Evolutionary conservation across 2,888 invertebrate genomes (phyloP).

Genomic region (Drosophila niveifrons): DNA sequence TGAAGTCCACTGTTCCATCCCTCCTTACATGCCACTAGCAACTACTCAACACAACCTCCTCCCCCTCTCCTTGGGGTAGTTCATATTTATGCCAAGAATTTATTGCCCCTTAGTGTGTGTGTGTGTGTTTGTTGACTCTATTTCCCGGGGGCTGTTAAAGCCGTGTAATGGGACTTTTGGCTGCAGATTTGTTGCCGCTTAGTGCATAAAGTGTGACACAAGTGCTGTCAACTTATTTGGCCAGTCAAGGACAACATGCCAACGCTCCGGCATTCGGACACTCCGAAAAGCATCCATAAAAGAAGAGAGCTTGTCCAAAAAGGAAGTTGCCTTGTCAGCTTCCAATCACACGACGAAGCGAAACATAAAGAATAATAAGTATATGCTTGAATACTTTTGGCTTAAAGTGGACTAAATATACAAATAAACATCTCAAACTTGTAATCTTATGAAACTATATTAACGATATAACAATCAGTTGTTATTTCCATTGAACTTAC

Average conservation of each 20-base stretch:
- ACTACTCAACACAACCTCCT: background rate
- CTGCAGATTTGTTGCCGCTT: constrained; percentile 58
- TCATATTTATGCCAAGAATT: constrained; percentile 66
- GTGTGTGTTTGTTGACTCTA: constrained; percentile 15
- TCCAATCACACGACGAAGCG: background rate
- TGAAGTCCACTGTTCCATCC: constrained; percentile 2
- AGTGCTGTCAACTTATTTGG: constrained; percentile 45
- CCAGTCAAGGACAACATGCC: constrained; percentile 34
- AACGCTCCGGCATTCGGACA: background rate
- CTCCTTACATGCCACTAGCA: background rate
- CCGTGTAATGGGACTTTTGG: constrained; percentile 43
- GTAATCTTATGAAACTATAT: too few relatives aligned
- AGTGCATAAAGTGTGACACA: constrained; percentile 52
- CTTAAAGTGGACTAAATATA: too few relatives aligned
- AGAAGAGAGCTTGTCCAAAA: background rate
- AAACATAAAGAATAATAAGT: background rate
- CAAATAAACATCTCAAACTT: too few relatives aligned
- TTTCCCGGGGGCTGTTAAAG: constrained; percentile 45
- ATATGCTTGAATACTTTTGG: too few relatives aligned
- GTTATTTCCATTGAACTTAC: too few relatives aligned
- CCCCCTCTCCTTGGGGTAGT: constrained; percentile 26
- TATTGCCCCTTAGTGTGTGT: constrained; percentile 38
- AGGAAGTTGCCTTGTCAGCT: background rate
- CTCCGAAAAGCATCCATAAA: constrained; percentile 6
- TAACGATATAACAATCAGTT: too few relatives aligned